A percentile compares a stretch with the other conserved stretches of the same genome.
phyloP scores from a whole-genome alignment of 1,140 invertebrate genomes.

The Microplitis demolitor region DNA sequence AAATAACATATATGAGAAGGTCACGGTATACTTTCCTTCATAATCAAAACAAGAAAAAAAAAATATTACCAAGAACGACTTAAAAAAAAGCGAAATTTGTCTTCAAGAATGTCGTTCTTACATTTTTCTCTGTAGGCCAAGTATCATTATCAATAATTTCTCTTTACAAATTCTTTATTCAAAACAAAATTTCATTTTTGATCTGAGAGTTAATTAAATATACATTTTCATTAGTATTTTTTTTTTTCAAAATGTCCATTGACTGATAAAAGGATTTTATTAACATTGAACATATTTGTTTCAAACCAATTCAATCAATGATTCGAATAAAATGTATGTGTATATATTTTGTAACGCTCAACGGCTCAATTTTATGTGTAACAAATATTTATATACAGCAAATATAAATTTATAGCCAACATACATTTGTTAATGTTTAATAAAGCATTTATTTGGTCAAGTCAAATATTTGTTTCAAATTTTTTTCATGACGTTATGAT shows the following conservation, averaged over 20 bases:
- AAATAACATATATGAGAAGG: not conserved
- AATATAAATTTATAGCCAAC: no score
- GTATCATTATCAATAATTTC: constrained; percentile 2
- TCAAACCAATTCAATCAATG: not conserved
- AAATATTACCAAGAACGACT: not conserved
- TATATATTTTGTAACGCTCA: no score
- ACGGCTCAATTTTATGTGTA: no score
- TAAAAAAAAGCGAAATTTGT: constrained; percentile 15
- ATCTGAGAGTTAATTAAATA: not conserved
- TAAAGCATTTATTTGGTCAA: no score
- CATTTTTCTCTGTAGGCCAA: not conserved
- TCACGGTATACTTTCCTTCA: not conserved
- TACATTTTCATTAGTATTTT: not conserved
- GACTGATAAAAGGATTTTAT: no score
- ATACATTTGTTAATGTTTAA: no score
- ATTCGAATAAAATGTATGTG: no score
- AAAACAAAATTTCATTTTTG: not conserved
- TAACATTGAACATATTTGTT: no score
- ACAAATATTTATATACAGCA: no score
- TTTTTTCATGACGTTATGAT: no score
- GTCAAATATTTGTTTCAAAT: no score
- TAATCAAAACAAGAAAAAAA: not conserved
- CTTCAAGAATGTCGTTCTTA: not conserved
- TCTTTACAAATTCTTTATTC: not conserved
- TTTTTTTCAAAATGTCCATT: no score